Base-by-base conservation (phyloP, 2,113 vertebrate species). In the Picathartes gymnocephalus region DNA sequence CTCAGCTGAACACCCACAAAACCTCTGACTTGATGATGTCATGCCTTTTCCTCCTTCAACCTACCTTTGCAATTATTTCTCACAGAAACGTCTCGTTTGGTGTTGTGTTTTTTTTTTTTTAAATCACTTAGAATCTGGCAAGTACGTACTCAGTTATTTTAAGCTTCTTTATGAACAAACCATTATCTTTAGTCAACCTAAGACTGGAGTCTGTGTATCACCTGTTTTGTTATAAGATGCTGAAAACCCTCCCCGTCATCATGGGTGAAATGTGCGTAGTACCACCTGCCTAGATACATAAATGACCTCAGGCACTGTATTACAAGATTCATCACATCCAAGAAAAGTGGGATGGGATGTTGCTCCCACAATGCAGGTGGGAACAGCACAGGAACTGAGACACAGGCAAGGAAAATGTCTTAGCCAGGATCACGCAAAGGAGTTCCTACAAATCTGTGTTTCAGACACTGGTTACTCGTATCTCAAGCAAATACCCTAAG, bases 71-170 rank as follows among this genome's bases (percentile, higher is more conserved):
- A 80, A 58, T 39, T 62, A 12, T 57, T 82, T 86, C 74, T 82
- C 48, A 57, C 24, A 93, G 45, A 76, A 82, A 80, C 0, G 0
- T n/a, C 45, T 60, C 10, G 0, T 5, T 70, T 42, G 35, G 8
- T 11, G 24, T 14, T 24, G 42, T 31, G 35, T 13, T 6, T 19
- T 19, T 27, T 14, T 39, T 35, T 10, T 86, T 50, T 6, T 6
- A 5, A n/a, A 72, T 73, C 27, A 48, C 35, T 62, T 47, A 65
- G 20, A 71, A 68, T 80, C 45, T 48, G 25, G 17, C 21, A 86
- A 83, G 54, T 25, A 65, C 2, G 0, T 27, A 39, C 18, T 86
- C 47, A 21, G 76, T 56, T 89, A 82, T 93, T 88, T 91, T 57
- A 88, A 68, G 47, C 37, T 76, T 74, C 61, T 44, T 73, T 71